Conservation (phyloP, 2,888 invertebrate species). For the Pharmacophagus antenor region DNA sequence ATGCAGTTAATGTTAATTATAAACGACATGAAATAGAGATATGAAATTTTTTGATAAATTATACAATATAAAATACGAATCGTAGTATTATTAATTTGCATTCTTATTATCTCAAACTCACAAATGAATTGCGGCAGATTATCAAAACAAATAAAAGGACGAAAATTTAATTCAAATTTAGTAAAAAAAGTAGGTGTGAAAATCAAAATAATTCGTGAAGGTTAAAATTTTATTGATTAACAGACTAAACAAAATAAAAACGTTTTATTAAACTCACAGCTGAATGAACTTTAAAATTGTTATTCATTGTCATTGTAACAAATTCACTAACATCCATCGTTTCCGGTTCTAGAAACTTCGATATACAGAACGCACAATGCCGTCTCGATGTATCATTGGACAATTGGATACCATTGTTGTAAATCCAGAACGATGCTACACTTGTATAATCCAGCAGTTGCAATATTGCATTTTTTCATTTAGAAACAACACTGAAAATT, state of each 20-base stretch:
- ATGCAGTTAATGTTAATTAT: neutral
- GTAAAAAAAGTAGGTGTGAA: neutral
- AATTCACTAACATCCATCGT: conserved; percentile 21
- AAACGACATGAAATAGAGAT: neutral
- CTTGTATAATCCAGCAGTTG: conserved; percentile 5
- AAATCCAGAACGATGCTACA: conserved; percentile 16
- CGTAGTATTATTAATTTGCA: neutral
- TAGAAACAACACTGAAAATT: neutral
- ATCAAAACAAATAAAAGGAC: neutral
- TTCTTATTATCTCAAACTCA: neutral
- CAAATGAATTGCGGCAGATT: neutral
- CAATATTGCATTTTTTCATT: neutral
- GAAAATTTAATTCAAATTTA: neutral
- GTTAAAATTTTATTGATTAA: neutral
- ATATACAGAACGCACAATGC: conserved; percentile 19
- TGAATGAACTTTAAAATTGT: neutral
- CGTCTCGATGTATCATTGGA: conserved; percentile 17
- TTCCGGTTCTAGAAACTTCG: conserved; percentile 29
- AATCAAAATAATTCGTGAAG: neutral
- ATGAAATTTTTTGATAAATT: neutral
- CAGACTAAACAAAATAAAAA: neutral
- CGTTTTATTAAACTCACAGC: conserved; percentile 3
- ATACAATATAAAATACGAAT: too few species aligned
- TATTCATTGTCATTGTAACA: conserved; percentile 22
- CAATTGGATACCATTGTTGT: conserved; percentile 27